These are phyloP conservation scores for Sebastes vulpes DNA, from an alignment of 2,797 vertebrate genomes.

Conservation along the genomic window DNA sequence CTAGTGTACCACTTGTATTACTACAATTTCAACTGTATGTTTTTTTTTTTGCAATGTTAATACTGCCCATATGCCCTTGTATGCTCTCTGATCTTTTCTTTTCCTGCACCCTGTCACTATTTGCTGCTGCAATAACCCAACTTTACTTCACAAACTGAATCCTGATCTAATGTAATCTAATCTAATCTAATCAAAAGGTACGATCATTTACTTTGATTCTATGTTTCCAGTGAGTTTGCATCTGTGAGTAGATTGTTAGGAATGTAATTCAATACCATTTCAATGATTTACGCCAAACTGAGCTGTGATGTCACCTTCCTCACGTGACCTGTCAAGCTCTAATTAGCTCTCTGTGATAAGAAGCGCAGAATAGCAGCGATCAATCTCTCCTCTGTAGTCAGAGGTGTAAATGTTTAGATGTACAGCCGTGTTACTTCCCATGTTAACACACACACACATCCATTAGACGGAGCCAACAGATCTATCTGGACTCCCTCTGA, in stretches of 20 bases:
- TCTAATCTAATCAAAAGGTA: not conserved
- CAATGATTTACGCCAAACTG: slow-evolving; percentile 15
- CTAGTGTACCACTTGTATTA: not conserved
- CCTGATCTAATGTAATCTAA: not conserved
- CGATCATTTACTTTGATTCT: not conserved
- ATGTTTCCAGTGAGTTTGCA: not conserved
- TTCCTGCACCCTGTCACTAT: not conserved
- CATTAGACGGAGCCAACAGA: slow-evolving; percentile 42
- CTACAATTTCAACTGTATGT: not conserved
- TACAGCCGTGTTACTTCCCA: slow-evolving; percentile 73
- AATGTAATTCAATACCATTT: not conserved
- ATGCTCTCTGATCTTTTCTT: not conserved
- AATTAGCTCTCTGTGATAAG: slow-evolving; percentile 61
- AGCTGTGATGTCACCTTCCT: slow-evolving; percentile 39
- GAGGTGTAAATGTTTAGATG: slow-evolving; percentile 78
- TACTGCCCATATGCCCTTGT: not conserved
- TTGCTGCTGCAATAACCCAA: not conserved
- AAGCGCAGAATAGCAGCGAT: slow-evolving; percentile 34
- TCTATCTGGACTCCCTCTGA: slow-evolving; percentile 42
- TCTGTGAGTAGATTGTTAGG: not conserved
- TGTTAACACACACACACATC: slow-evolving; percentile 63
- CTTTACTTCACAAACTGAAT: not conserved
- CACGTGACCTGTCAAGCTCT: slow-evolving; percentile 28
- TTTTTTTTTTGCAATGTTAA: not conserved
- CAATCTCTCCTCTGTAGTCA: slow-evolving; percentile 52